Conservation (phyloP, 2,113 vertebrate species). For the Murina feae region DNA sequence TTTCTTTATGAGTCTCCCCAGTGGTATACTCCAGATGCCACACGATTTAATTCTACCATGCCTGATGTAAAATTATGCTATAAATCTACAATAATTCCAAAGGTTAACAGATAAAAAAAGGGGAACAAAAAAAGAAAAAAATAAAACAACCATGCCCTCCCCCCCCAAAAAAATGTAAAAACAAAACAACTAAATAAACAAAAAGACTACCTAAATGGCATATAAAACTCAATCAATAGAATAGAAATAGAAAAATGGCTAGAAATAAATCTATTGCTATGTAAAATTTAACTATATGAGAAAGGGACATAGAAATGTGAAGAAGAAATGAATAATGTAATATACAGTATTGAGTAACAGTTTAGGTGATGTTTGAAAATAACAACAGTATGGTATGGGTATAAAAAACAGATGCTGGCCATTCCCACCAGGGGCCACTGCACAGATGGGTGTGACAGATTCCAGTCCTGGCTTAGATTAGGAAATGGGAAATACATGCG, state of each 20-base stretch:
- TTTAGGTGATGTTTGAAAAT: not conserved
- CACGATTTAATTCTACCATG: not conserved
- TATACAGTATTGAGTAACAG: not conserved
- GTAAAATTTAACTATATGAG: not conserved
- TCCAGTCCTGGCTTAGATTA: not conserved
- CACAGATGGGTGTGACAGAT: not conserved
- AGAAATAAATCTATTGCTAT: not conserved
- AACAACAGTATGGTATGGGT: too few species aligned
- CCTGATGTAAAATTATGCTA: not conserved
- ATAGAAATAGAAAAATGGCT: not conserved
- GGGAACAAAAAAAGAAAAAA: not conserved
- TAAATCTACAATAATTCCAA: not conserved
- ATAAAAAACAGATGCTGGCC: not conserved
- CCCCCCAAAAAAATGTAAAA: not conserved
- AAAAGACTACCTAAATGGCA: not conserved
- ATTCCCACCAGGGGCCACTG: not conserved
- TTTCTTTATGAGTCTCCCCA: too few species aligned
- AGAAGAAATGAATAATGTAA: not conserved
- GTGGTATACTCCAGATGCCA: not conserved
- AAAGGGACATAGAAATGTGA: not conserved
- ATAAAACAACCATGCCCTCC: too few species aligned
- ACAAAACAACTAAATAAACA: not conserved
- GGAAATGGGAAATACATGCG: not conserved
- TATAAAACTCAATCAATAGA: not conserved
- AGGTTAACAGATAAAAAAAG: not conserved